phyloP scores from a whole-genome alignment of 2,888 invertebrate species.

The Monochamus alternatus region DNA sequence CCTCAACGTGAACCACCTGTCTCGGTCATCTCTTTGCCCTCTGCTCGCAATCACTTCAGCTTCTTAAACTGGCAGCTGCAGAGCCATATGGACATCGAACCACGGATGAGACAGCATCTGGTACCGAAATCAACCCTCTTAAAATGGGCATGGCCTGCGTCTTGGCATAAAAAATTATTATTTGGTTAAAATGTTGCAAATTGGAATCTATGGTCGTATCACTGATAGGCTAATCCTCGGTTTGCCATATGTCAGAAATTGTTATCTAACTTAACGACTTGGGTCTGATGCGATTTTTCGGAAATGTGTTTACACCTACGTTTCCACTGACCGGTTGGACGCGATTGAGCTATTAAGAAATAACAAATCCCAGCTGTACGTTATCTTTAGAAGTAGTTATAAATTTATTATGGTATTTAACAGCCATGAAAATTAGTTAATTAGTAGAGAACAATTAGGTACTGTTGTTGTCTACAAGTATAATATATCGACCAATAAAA shows the following conservation, averaged over 20 bases:
- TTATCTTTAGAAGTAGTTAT: too few species aligned
- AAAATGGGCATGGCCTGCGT: slow-evolving; percentile 31
- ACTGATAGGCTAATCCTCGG: background rate
- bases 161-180: slow-evolving; percentile 19
- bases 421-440: background rate
- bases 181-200: slow-evolving; percentile 26
- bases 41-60: slow-evolving; percentile 37
- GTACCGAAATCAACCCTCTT: slow-evolving; percentile 35
- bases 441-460: too few species aligned
- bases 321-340: background rate
- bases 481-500: too few species aligned
- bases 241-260: slow-evolving; percentile 8
- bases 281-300: background rate
- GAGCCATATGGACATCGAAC: slow-evolving; percentile 59
- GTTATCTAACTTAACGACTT: background rate
- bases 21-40: slow-evolving; percentile 31
- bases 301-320: background rate
- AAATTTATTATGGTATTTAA: background rate
- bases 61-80: slow-evolving; percentile 52
- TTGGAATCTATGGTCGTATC: slow-evolving; percentile 5
- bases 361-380: background rate
- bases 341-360: background rate
- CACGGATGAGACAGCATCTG: slow-evolving; percentile 35
- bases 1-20: slow-evolving; percentile 43
- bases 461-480: too few species aligned